Evolutionary conservation across 2,113 vertebrate genomes (phyloP).

Genomic region (Henicopernis longicauda): DNA sequence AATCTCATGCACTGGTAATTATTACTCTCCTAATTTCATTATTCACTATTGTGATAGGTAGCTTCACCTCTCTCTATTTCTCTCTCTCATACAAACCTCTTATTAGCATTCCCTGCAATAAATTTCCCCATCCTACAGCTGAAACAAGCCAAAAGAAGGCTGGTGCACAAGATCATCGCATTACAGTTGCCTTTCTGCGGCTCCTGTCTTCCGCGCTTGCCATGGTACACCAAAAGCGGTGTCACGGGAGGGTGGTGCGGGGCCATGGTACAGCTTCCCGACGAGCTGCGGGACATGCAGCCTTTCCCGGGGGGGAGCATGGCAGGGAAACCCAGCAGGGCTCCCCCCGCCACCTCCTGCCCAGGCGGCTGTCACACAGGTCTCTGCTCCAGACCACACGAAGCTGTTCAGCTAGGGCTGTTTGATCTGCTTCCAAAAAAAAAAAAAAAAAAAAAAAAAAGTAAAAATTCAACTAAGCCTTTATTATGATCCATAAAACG

Average conservation of each 20-base stretch:
- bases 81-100: not conserved
- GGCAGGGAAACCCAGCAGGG: not conserved
- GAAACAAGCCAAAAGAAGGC: not conserved
- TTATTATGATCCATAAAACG: constrained; percentile 24
- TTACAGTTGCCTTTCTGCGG: not conserved
- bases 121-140: not conserved
- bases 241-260: not conserved
- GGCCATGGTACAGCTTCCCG: not conserved
- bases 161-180: not conserved
- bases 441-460: not conserved
- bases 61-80: constrained; percentile 24
- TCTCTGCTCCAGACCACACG: not conserved
- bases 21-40: constrained; percentile 34
- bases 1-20: constrained; percentile 44
- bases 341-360: not conserved
- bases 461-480: constrained; percentile 34
- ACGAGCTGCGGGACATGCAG: fast-evolving
- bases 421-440: not conserved
- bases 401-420: fast-evolving
- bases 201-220: not conserved
- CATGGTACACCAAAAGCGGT: not conserved
- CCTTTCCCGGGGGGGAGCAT: not conserved
- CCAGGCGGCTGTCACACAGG: not conserved
- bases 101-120: not conserved
- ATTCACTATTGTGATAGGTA: constrained; percentile 47